Conservation (phyloP, 2,113 vertebrate genomes). For the Sinocyclocheilus rhinocerous region DNA sequence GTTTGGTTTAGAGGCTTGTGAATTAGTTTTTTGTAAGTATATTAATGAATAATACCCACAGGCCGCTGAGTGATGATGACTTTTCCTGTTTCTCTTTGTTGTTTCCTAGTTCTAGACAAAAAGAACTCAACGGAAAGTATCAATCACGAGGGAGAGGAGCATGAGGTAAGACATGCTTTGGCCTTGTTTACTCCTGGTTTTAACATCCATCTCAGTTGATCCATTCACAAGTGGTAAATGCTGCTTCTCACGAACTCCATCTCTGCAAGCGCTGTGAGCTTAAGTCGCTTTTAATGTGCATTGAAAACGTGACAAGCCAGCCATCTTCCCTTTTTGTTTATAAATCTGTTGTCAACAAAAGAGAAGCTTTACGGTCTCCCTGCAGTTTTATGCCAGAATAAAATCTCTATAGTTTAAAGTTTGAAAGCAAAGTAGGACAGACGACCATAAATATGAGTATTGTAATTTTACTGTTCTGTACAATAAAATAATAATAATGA, state of each 20-base stretch:
- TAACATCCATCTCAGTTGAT: conserved; percentile 25
- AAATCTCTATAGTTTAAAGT: not conserved
- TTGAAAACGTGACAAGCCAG: not conserved
- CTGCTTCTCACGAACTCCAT: not conserved
- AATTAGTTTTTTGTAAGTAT: not conserved
- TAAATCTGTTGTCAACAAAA: not conserved
- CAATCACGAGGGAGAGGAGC: conserved; percentile 92
- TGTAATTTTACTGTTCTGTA: not conserved
- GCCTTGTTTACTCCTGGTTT: conserved; percentile 5
- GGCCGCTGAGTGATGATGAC: not conserved
- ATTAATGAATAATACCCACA: not conserved
- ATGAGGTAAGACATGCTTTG: conserved; percentile 82
- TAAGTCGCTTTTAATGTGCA: not conserved
- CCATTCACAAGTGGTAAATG: not conserved
- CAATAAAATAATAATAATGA: too few species aligned
- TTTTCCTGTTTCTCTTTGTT: conserved; percentile 1
- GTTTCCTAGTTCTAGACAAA: conserved; percentile 78
- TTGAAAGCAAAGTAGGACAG: not conserved
- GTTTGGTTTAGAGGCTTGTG: not conserved
- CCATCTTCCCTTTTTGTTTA: not conserved
- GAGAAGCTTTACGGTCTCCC: not conserved
- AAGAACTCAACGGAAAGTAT: conserved; percentile 92
- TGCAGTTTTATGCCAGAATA: not conserved
- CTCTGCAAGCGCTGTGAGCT: not conserved
- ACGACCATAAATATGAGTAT: not conserved